These are phyloP conservation scores for Sesia bembeciformis DNA, from an alignment of 2,888 invertebrate genomes.

Conservation along the genomic window DNA sequence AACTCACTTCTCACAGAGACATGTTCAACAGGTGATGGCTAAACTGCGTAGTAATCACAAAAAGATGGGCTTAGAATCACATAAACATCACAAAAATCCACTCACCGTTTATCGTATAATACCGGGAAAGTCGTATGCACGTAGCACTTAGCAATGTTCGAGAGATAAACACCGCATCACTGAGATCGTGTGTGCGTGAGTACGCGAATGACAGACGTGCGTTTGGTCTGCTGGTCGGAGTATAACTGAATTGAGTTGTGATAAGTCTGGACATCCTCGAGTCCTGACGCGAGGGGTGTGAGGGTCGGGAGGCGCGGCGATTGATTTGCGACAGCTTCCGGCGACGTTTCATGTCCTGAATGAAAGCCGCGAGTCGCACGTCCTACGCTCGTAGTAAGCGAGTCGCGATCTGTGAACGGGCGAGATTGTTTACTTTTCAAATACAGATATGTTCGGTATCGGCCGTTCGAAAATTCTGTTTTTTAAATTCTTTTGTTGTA, in stretches of 20 bases:
- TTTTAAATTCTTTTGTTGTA: too few relatives aligned
- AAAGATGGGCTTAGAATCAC: conserved; percentile 1
- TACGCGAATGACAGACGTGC: conserved; percentile 21
- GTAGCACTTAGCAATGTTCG: conserved; percentile 33
- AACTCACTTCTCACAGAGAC: too few relatives aligned
- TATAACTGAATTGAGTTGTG: conserved; percentile 32
- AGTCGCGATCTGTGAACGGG: not conserved
- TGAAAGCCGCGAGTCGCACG: conserved; percentile 33
- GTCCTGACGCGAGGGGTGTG: conserved; percentile 24
- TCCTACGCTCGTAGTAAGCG: conserved; percentile 15
- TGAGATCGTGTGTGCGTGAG: conserved; percentile 26
- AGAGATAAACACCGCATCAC: conserved; percentile 51
- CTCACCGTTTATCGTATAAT: conserved; percentile 33
- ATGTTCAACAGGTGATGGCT: conserved; percentile 6
- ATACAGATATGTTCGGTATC: too few relatives aligned
- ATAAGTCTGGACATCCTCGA: conserved; percentile 35
- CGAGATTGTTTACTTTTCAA: too few relatives aligned
- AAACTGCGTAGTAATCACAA: conserved; percentile 3
- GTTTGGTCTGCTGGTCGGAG: conserved; percentile 21
- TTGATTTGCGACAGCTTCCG: conserved; percentile 60
- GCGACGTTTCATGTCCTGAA: conserved; percentile 42
- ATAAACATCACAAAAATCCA: conserved; percentile 4
- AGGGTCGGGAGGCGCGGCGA: conserved; percentile 36
- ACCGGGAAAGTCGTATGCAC: conserved; percentile 5
- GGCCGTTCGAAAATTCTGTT: too few relatives aligned